Percentiles rank a stretch among this genome's conserved stretches.
phyloP scores from a whole-genome alignment of 2,113 vertebrate genomes.

The Brachionichthys hirsutus region DNA sequence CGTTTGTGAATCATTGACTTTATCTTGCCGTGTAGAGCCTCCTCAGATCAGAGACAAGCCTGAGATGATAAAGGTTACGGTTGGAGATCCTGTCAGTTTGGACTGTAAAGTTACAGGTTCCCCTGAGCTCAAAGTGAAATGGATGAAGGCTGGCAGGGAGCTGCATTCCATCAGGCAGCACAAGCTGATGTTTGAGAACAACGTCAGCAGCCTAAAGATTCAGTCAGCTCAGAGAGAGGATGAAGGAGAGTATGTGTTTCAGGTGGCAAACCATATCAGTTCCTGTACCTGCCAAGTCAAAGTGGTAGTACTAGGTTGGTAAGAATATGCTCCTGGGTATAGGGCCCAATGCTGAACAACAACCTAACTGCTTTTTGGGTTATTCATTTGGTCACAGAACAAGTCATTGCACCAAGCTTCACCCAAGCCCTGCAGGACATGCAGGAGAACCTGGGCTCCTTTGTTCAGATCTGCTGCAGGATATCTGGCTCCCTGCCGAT shows the following conservation, averaged over 20 bases:
- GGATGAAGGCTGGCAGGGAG: slow-evolving; percentile 91
- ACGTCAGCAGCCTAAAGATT: slow-evolving; percentile 90
- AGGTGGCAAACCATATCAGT: slow-evolving; percentile 93
- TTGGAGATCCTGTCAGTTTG: slow-evolving; percentile 91
- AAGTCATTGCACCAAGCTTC: slow-evolving; percentile 92
- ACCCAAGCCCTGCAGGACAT: slow-evolving; percentile 89
- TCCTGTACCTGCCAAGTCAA: slow-evolving; percentile 86
- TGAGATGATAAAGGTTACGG: slow-evolving; percentile 89
- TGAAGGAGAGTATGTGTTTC: slow-evolving; percentile 90
- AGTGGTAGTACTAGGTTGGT: slow-evolving; percentile 92
- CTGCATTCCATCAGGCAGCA: slow-evolving; percentile 91
- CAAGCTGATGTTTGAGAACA: slow-evolving; percentile 90
- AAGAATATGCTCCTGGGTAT: slow-evolving; percentile 8
- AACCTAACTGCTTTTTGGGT: slow-evolving; percentile 56
- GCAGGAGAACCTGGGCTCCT: slow-evolving; percentile 87
- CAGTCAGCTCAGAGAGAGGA: slow-evolving; percentile 88
- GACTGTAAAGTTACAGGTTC: slow-evolving; percentile 92
- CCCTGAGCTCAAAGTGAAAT: slow-evolving; percentile 92
- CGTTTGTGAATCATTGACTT: slow-evolving; percentile 3
- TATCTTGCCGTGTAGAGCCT: slow-evolving; percentile 81
- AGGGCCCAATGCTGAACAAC: neutral
- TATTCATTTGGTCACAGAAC: slow-evolving; percentile 82
- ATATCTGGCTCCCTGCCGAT: slow-evolving; percentile 95
- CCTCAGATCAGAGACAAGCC: slow-evolving; percentile 91
- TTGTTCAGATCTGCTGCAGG: slow-evolving; percentile 90